Base-by-base conservation (phyloP, 2,113 vertebrate species). In the Oncorhynchus keta region DNA sequence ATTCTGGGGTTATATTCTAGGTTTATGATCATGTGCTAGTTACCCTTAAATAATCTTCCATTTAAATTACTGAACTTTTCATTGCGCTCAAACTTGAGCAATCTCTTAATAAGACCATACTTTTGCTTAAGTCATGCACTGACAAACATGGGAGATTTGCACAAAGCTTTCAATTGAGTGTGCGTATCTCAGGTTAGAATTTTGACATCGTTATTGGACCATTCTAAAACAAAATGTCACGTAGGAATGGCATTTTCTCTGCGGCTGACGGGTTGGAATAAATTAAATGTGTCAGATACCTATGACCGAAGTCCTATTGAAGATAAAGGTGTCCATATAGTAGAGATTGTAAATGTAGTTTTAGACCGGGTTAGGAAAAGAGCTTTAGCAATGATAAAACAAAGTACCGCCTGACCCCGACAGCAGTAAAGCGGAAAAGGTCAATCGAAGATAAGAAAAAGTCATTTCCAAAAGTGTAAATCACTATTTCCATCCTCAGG, bases 281-380 rank as follows among this genome's bases (percentile, higher is more conserved):
- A 86, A 83, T 79, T 72, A 49, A 57, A 84, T 84, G 81, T 83
- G 39, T 39, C 61, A 76, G 67, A 84, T 71, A 79, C 16, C 3
- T 66, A 64, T 75, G 49, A 48, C 32, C 22, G 9, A 28, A 71
- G 75, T 75, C 82, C 20, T 65, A 13, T 45, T 69, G 62, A 16
- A 76, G 79, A 88, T 86, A 81, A 91, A 78, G 73, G 78, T 76
- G 78, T 66, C 14, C 22, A 49, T 55, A 80, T 78, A 75, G 85
- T 81, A 80, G 74, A 75, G 20, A 73, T 72, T 12, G 12, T 26
- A 72, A 70, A 76, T 80, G 75, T 79, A 75, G 72, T 78, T 75
- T 72, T 35, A 81, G 81, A 76, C 79, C 62, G 82, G 86, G 84
- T 83, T 70, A 76, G 68, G 81, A 86, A 84, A 79, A 89, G 79